phyloP scores from a whole-genome alignment of 37 sponge, comb jelly and placozoan genomes.

The Cladorhizidae sp. region DNA sequence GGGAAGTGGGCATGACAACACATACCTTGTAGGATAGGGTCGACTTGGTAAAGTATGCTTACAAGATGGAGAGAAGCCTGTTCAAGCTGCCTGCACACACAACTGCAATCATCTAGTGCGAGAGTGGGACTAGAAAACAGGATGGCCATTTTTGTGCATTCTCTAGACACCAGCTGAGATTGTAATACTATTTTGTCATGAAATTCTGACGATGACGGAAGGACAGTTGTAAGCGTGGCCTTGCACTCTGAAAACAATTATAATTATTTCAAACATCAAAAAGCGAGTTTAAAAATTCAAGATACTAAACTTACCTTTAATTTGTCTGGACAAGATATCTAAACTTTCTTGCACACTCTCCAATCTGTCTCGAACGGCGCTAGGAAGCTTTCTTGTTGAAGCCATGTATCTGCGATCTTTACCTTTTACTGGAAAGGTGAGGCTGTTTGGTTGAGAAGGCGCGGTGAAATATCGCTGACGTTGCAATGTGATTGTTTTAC shows the following conservation, averaged over 20 bases:
- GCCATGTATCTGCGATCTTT: too few species aligned
- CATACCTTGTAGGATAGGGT: constrained; percentile 7
- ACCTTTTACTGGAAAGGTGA: too few species aligned
- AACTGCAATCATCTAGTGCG: constrained; percentile 37
- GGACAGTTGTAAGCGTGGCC: neutral
- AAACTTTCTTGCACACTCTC: constrained; percentile 43
- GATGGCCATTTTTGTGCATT: constrained; percentile 54
- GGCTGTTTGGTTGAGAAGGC: too few species aligned
- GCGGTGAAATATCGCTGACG: too few species aligned
- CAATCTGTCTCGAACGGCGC: constrained; percentile 24
- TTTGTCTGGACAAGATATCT: constrained; percentile 18
- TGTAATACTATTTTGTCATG: constrained; percentile 10
- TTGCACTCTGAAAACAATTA: neutral
- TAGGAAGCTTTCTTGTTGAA: too few species aligned
- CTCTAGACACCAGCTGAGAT: constrained; percentile 26
- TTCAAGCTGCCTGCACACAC: constrained; percentile 32
- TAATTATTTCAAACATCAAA: neutral
- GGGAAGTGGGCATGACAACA: neutral
- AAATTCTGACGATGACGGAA: neutral
- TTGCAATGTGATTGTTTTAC: too few species aligned
- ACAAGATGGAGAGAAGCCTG: constrained; percentile 9
- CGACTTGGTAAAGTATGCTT: constrained; percentile 8
- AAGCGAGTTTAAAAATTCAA: too few species aligned
- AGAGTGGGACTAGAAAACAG: constrained; percentile 54
- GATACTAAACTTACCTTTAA: constrained; percentile 25